Percentiles rank a stretch among this genome's conserved stretches.
phyloP scores from a whole-genome alignment of 1,140 invertebrate species.

The Drosophila pseudoobscura region DNA sequence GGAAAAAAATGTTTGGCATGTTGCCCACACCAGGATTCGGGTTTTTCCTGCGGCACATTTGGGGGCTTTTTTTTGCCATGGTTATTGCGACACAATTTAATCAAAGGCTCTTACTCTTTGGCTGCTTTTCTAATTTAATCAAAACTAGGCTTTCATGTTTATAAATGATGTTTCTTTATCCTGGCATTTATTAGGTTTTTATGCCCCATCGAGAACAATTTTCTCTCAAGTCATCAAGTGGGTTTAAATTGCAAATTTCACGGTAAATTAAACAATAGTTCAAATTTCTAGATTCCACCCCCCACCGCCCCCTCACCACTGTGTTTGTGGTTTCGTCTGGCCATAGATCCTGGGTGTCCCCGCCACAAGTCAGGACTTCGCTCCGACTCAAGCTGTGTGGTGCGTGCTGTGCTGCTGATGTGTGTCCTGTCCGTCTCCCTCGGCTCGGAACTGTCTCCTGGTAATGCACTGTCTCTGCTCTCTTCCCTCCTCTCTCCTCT shows the following conservation, averaged over 20 bases:
- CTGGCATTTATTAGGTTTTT: conserved; percentile 4
- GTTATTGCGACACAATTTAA: too few species aligned
- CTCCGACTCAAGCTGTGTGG: conserved; percentile 19
- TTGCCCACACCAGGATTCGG: too few species aligned
- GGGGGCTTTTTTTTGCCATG: too few species aligned
- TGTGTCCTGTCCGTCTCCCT: conserved; percentile 3
- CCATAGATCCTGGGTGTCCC: conserved; percentile 29
- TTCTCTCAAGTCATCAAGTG: background rate
- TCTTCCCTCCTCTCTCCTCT: conserved; percentile 14
- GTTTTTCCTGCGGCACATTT: too few species aligned
- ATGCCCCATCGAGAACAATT: conserved; percentile 5
- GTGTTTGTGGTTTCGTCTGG: conserved; percentile 26
- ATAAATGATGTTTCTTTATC: conserved; percentile 1
- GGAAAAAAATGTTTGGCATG: too few species aligned
- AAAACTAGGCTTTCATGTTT: background rate
- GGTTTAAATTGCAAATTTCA: conserved; percentile 43
- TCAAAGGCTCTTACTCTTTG: too few species aligned
- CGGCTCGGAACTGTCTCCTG: background rate
- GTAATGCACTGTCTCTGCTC: conserved; percentile 13
- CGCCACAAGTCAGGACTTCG: conserved; percentile 14
- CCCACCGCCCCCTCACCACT: background rate
- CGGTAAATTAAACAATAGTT: conserved; percentile 54
- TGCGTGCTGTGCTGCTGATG: background rate
- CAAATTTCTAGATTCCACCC: conserved; percentile 13
- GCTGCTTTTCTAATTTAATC: too few species aligned